Base-by-base conservation (phyloP, 2,113 vertebrate genomes). In the Pseudorectes ferrugineus region DNA sequence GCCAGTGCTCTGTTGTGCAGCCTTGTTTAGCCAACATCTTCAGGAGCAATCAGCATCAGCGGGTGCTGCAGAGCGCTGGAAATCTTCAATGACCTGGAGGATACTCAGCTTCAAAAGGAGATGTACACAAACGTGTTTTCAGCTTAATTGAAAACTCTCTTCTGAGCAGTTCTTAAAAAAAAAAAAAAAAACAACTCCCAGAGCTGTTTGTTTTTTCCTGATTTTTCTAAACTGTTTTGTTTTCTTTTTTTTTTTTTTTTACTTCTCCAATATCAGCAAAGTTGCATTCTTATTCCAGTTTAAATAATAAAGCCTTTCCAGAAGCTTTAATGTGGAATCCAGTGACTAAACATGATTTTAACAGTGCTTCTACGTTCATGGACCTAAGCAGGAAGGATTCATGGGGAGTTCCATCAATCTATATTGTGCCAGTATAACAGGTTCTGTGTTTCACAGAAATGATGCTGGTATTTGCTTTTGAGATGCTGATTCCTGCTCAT, bases 1-100 rank as follows among this genome's bases (percentile, higher is more conserved):
- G 62, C 43, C 92, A 88, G 59, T 2, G 80, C 61, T 80, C 15
- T 46, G n/a, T 36, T 43, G 43, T 49, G 62, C 54, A 80, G 59
- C 55, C 95, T 92, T 93, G 77, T 95, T 96, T 59, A 93, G 91
- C 78, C 92, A 95, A 95, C 79, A 81, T 20, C 73, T 77, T 45
- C 65, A 85, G 65, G 10, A 92, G 65, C 70, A 93, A 97, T 91
- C 92, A 92, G 70, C 35, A 49, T 2, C 73, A 95, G 79, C 80
- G 43, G 67, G 58, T 40, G 52, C 65, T 82, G 86, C 63, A 31
- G 23, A 55, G 45, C 4, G 17, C 22, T 93, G 76, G 35, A 52
- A 89, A 79, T 35, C 51, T 49, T 87, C 79, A 91, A 2, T 55
- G 74, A 79, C 83, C 79, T 61, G 25, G 35, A 62, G 70, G 31